Conservation (phyloP, 2,888 invertebrate genomes). For the Agapostemon virescens region DNA sequence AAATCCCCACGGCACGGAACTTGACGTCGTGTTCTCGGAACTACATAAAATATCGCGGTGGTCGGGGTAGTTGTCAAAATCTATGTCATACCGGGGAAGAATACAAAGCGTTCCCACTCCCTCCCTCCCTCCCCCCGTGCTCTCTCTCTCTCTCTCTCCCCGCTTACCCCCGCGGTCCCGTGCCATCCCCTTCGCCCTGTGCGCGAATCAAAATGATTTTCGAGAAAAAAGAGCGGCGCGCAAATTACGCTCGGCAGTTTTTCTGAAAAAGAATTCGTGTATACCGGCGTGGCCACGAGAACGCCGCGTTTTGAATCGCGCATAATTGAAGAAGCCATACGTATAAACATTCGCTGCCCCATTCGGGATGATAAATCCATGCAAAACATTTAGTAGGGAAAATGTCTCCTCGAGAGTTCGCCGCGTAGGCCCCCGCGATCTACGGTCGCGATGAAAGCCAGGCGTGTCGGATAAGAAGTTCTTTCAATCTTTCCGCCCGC, state of each 20-base stretch:
- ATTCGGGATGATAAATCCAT: conserved; percentile 15
- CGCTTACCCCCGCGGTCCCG: conserved; percentile 14
- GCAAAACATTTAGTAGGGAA: conserved; percentile 31
- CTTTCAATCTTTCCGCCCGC: conserved; percentile 27
- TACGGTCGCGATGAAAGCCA: conserved; percentile 22
- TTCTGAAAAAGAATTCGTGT: conserved; percentile 49
- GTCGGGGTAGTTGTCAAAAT: conserved; percentile 52
- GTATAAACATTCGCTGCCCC: conserved; percentile 35
- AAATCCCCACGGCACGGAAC: conserved; percentile 39
- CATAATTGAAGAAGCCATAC: conserved; percentile 46
- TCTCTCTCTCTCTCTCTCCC: background rate
- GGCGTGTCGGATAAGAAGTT: conserved; percentile 18
- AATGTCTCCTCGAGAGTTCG: conserved; percentile 35
- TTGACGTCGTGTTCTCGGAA: conserved; percentile 41
- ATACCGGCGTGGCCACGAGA: conserved; percentile 31
- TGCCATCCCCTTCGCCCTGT: too few relatives aligned
- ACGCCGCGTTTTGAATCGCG: conserved; percentile 46
- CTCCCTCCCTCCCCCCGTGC: background rate
- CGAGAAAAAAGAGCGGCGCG: conserved; percentile 40
- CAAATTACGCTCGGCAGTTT: conserved; percentile 58
- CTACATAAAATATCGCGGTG: conserved; percentile 41
- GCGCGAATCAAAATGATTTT: conserved; percentile 50
- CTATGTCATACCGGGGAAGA: conserved; percentile 51
- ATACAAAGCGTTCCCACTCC: conserved; percentile 39
- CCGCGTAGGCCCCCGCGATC: conserved; percentile 3